phyloP scores from a whole-genome alignment of 2,797 vertebrate species.

The Vireo griseus region DNA sequence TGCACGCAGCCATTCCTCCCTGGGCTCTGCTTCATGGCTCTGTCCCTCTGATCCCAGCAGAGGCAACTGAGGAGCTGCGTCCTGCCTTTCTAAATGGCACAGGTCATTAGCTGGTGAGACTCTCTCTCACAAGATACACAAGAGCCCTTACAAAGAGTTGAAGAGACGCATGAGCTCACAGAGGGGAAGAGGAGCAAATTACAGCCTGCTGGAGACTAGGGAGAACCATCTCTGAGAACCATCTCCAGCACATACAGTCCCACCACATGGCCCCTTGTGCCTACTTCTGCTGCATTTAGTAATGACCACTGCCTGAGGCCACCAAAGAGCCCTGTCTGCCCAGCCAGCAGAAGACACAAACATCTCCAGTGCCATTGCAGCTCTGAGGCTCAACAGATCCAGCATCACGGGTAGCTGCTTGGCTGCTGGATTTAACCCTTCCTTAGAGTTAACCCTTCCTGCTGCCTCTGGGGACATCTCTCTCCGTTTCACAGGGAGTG shows the following conservation, averaged over 20 bases:
- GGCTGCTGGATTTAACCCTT: background rate
- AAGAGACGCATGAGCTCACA: background rate
- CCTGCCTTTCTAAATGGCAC: background rate
- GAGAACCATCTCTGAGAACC: background rate
- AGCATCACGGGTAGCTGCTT: background rate
- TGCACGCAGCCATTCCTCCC: background rate
- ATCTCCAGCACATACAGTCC: background rate
- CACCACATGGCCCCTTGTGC: background rate
- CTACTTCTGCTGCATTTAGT: background rate
- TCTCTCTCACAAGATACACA: background rate
- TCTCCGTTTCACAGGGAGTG: background rate
- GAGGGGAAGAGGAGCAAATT: background rate
- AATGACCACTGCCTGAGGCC: background rate
- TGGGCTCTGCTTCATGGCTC: background rate
- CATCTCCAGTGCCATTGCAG: background rate
- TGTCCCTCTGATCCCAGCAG: background rate
- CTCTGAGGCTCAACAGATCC: background rate
- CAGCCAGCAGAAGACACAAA: background rate
- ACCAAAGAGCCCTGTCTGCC: background rate
- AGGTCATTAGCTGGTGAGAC: background rate
- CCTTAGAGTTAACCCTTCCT: background rate
- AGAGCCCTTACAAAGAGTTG: background rate
- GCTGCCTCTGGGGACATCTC: background rate
- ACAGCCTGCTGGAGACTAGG: background rate
- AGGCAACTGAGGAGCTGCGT: background rate